phyloP scores from a whole-genome alignment of 1,140 invertebrate species.

The Papilio dardanus region DNA sequence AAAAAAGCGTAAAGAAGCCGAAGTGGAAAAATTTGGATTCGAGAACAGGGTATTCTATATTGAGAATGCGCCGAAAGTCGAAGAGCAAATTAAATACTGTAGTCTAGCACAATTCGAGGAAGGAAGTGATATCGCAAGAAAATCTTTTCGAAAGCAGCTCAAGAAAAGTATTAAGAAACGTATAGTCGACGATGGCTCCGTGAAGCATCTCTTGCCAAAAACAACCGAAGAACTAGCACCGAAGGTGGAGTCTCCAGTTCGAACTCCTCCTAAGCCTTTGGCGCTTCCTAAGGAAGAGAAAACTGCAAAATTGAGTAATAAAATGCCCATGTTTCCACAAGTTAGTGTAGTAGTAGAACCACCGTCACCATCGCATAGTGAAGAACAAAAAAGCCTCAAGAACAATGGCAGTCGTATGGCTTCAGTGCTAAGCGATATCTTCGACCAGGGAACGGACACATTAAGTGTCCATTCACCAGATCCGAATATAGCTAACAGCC shows the following conservation, averaged over 20 bases:
- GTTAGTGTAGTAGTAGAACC: slow-evolving; percentile 88
- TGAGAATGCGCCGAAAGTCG: slow-evolving; percentile 82
- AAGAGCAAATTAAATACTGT: slow-evolving; percentile 86
- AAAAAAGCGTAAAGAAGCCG: slow-evolving; percentile 75
- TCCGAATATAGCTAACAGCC: slow-evolving; percentile 66
- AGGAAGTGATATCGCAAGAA: slow-evolving; percentile 90
- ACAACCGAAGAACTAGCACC: slow-evolving; percentile 60
- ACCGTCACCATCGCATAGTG: slow-evolving; percentile 85
- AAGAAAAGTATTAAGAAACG: slow-evolving; percentile 76
- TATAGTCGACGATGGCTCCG: slow-evolving; percentile 54
- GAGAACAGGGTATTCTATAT: slow-evolving; percentile 87
- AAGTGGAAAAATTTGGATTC: slow-evolving; percentile 85
- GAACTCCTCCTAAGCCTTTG: slow-evolving; percentile 44
- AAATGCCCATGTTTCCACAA: slow-evolving; percentile 80
- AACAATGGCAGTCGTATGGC: slow-evolving; percentile 70
- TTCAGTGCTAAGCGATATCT: slow-evolving; percentile 76
- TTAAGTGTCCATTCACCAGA: slow-evolving; percentile 73
- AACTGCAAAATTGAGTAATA: slow-evolving; percentile 43
- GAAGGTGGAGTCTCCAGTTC: slow-evolving; percentile 50
- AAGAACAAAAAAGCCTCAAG: slow-evolving; percentile 77
- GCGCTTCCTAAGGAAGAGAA: slow-evolving; percentile 33
- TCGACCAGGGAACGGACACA: slow-evolving; percentile 72
- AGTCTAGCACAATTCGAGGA: slow-evolving; percentile 90
- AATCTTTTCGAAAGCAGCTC: slow-evolving; percentile 86
- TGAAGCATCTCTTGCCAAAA: slow-evolving; percentile 68